Evolutionary conservation across 2,888 invertebrate species (phyloP), one percentile per base, ranked within the genome.

Genomic region (Globia sparganii): DNA sequence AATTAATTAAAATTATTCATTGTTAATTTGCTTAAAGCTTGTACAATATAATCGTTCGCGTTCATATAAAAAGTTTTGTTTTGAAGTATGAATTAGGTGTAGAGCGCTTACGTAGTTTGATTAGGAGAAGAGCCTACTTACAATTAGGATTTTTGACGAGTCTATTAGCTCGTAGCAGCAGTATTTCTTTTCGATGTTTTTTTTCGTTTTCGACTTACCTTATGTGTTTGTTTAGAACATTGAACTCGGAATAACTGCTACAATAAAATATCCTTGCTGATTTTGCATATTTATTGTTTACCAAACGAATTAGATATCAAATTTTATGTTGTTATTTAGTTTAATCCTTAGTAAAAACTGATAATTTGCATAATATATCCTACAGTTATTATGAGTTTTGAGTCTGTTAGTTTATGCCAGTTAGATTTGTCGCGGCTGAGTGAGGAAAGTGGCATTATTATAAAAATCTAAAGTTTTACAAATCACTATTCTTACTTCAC

Each of bases 1-100:
- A 78, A 85, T 85, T 75, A 77, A 78, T 87, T 82, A 85, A 76
- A 81, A 75, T 49, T 31, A 58, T 11, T 11, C 13, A 78, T 79
- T 64, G 66, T n/a, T 56, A 76, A 79, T 62, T 84, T 79, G 46
- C 43, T 28, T 59, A 71, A 69, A 85, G 53, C 40, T 83, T 83
- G 65, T 70, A 74, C 61, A 74, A 53, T 59, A 13, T 75, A 78
- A 72, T 59, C 34, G 49, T 71, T 71, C 34, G 18, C 21, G 34
- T 49, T 59, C 28, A 34, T 31, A 21, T 4, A 82, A 69, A 81
- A 82, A 21, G 0, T 65, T 21, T 65, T 43, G 0, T 11, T 0
- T 11, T 28, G 15, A 56, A 49, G 84, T 86, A 83, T 86, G n/a
- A 40, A 83, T 65, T 9, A 34, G 49, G 2, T 4, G 34, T 69